Evolutionary conservation across 35 echinoderm and acorn worm species (phyloP).

Genomic region (Ptychodera flava): DNA sequence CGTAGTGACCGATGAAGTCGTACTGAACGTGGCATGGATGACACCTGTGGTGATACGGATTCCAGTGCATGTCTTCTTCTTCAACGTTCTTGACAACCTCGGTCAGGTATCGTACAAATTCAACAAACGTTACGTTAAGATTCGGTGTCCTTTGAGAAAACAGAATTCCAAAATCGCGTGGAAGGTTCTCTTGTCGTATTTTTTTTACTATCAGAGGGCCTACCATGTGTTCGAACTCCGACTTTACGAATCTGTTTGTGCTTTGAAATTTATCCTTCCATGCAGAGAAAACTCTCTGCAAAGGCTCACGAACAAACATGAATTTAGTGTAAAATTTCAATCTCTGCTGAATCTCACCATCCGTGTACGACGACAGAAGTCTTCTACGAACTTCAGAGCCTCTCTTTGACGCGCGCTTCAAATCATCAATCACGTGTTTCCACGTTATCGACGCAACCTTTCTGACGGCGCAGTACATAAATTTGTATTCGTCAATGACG

Average conservation of each 20-base stretch:
- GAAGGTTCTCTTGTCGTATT: background rate
- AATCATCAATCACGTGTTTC: conserved; percentile 34
- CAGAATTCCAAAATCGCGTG: too few relatives aligned
- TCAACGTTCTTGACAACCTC: background rate
- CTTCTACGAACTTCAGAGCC: conserved; percentile 3
- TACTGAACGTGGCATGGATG: conserved; percentile 56
- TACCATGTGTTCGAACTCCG: background rate
- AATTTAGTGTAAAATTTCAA: conserved; percentile 62
- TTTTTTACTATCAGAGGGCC: background rate
- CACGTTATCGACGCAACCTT: conserved; percentile 71
- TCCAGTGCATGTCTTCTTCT: conserved; percentile 54
- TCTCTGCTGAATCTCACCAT: conserved; percentile 21
- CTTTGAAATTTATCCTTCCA: conserved; percentile 65
- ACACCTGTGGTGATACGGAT: conserved; percentile 46
- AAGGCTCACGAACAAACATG: conserved; percentile 67
- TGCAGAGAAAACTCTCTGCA: conserved; percentile 49
- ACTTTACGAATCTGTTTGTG: background rate
- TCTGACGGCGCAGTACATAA: background rate
- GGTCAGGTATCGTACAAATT: conserved; percentile 60
- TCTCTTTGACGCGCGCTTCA: background rate
- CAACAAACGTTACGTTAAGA: conserved; percentile 45
- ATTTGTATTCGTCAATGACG: background rate
- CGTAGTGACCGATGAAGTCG: conserved; percentile 75
- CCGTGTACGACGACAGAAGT: conserved; percentile 22
- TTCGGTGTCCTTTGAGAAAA: background rate